Conservation (phyloP, 2,888 invertebrate genomes). For the Aproaerema taeniolella region DNA sequence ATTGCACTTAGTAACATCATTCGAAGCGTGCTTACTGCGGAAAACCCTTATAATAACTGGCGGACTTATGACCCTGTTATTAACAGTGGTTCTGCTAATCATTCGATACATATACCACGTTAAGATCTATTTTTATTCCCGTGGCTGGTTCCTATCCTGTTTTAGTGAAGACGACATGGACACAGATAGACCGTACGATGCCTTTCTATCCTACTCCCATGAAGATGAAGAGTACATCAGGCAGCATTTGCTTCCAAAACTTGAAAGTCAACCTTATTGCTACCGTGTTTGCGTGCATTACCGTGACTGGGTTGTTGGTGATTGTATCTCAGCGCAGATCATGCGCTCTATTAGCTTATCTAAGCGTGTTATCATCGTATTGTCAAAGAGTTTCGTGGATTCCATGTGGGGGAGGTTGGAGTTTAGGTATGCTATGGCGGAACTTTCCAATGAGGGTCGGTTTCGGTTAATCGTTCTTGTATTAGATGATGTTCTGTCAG, state of each 20-base stretch:
- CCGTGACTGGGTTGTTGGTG: constrained; percentile 84
- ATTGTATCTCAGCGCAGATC: constrained; percentile 87
- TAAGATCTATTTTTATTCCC: constrained; percentile 2
- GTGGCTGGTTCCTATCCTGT: constrained; percentile 4
- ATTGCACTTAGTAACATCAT: background rate
- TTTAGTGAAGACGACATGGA: constrained; percentile 10
- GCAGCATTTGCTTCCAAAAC: constrained; percentile 79
- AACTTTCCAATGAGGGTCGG: constrained; percentile 59
- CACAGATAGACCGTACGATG: constrained; percentile 78
- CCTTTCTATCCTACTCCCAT: constrained; percentile 89
- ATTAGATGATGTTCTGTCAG: constrained; percentile 73
- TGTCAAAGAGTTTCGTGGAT: constrained; percentile 34
- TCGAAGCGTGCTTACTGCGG: too few species aligned
- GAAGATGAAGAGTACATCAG: constrained; percentile 84
- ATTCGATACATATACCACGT: too few species aligned
- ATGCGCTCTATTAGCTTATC: constrained; percentile 83
- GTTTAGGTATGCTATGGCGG: constrained; percentile 76
- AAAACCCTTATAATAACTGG: too few species aligned
- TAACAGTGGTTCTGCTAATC: too few species aligned
- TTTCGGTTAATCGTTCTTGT: constrained; percentile 85
- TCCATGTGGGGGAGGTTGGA: constrained; percentile 83
- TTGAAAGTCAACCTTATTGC: constrained; percentile 79
- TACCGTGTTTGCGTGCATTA: constrained; percentile 82
- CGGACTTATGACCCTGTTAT: too few species aligned
- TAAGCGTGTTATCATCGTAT: constrained; percentile 53